Evolutionary conservation across 2,113 vertebrate genomes (phyloP), one percentile per base, ranked within the genome.

Genomic region (Bubo blakistoni): DNA sequence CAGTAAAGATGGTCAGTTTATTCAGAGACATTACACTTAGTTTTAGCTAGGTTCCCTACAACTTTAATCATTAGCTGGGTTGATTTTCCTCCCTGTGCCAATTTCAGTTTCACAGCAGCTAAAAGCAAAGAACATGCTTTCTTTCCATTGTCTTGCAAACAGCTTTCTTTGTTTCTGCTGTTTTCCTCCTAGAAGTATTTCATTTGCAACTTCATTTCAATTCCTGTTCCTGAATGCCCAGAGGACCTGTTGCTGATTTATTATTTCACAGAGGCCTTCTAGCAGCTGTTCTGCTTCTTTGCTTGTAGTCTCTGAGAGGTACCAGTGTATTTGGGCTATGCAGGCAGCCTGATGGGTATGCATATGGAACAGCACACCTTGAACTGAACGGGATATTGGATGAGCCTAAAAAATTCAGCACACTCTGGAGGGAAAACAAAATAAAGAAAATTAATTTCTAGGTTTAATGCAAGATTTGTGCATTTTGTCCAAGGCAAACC

Each of bases 251-350:
- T 84, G 65, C 26, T 74, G 27, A 67, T 77, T 84, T 86, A 67
- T 55, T 84, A 57, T 71, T 83, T 61, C 47, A 59, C 30, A 79
- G 52, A 76, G 34, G 9, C 22, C 21, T 71, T 63, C 29, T 17
- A 66, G 29, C 57, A 89, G n/a, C 81, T 96, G 36, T 78, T 96
- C 85, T 77, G 27, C 51, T 62, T 90, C 66, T 90, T 59, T 42
- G 9, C 61, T 76, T 46, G 44, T 6, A 69, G 58, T 44, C 24
- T 70, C 69, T 18, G 6, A 92, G 71, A 80, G 7, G 5, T 58
- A n/a, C 25, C 67, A 65, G 62, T 78, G 54, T 26, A 30, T 21
- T 55, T 21, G 38, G 8, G n/a, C 42, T 83, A n/a, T 59, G 11
- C 34, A 77, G 51, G 61, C 10, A 76, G 21, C 7, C 18, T n/a